These are phyloP conservation scores for Zingel zingel DNA, from an alignment of 2,113 vertebrate genomes.

Conservation along the genomic window DNA sequence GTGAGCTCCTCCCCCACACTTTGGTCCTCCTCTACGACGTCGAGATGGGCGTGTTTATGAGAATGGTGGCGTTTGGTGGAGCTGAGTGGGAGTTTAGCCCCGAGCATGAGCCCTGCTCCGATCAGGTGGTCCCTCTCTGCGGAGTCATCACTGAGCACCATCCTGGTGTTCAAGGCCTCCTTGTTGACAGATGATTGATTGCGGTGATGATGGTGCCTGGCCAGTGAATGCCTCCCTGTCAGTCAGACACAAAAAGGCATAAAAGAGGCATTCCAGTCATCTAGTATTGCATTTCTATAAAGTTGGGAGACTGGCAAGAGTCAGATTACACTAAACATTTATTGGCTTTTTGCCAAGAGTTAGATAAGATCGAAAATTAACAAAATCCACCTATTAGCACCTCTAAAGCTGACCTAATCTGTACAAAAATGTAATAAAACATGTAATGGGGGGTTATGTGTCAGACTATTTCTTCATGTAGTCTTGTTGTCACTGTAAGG, in stretches of 20 bases:
- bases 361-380: not conserved
- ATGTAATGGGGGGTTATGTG: no score
- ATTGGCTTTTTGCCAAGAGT: not conserved
- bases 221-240: constrained; percentile 74
- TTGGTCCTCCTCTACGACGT: constrained; percentile 72
- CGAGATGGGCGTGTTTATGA: constrained; percentile 67
- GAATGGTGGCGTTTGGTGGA: constrained; percentile 59
- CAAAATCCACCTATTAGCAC: no score
- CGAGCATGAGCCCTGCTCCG: constrained; percentile 63
- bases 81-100: constrained; percentile 67
- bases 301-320: not conserved
- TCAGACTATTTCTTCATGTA: no score
- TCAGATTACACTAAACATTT: not conserved
- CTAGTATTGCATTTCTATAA: not conserved
- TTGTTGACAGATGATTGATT: constrained; percentile 80
- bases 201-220: constrained; percentile 72
- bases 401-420: no score
- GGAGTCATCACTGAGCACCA: constrained; percentile 74
- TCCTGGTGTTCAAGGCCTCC: constrained; percentile 80
- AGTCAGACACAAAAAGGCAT: constrained; percentile 33
- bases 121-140: constrained; percentile 82
- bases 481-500: no score
- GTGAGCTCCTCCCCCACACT: constrained; percentile 74
- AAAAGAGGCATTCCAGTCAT: not conserved
- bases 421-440: no score